Conservation (phyloP, 2,113 vertebrate species). For the Oryzias melastigma region DNA sequence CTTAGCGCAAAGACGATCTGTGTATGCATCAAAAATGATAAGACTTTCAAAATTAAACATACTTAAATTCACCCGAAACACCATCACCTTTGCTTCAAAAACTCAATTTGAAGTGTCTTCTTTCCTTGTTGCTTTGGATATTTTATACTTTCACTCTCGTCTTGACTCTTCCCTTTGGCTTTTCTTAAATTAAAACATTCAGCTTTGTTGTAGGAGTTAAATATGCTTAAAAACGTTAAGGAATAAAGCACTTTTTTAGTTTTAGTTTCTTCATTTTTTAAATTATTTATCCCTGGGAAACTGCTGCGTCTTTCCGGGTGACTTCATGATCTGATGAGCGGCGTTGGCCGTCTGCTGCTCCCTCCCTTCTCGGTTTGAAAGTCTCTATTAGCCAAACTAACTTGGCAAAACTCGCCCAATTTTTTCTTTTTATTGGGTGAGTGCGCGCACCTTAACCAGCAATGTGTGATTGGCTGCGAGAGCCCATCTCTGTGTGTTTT, state of each 20-base stretch:
- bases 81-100: conserved; percentile 29
- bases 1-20: too few species aligned
- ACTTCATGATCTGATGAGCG: conserved; percentile 59
- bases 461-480: conserved; percentile 38
- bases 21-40: too few species aligned
- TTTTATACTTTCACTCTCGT: conserved; percentile 13
- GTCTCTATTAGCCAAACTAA: conserved; percentile 55
- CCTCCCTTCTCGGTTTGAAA: conserved; percentile 31
- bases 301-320: conserved; percentile 43
- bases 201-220: conserved; percentile 62
- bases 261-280: conserved; percentile 29
- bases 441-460: conserved; percentile 54
- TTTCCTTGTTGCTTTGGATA: conserved; percentile 40
- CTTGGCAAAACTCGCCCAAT: neutral
- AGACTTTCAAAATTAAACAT: too few species aligned
- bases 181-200: conserved; percentile 57
- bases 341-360: conserved; percentile 33
- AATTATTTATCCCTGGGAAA: conserved; percentile 26
- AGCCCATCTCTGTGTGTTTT: conserved; percentile 52
- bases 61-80: conserved; percentile 54
- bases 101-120: conserved; percentile 11
- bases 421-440: conserved; percentile 2
- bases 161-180: conserved; percentile 49
- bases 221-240: conserved; percentile 73
- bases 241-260: conserved; percentile 1